Base-by-base conservation (phyloP, 2,888 invertebrate species). In the Caenorhabditis doughertyi region DNA sequence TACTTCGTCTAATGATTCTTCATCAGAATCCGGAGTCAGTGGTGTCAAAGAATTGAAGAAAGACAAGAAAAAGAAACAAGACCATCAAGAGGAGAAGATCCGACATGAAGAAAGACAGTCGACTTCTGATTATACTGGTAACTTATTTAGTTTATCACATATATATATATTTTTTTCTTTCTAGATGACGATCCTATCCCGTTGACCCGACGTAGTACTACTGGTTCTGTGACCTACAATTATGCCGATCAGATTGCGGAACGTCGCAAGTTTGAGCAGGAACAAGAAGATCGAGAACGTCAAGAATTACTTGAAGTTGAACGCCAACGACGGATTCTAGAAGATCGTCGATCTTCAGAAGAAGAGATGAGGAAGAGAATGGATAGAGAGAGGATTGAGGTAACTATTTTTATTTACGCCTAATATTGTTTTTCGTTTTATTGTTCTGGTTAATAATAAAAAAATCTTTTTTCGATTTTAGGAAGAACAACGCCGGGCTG, bases 51-150 rank as follows among this genome's bases (percentile, higher is more conserved):
- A 70, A 53, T 55, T 65, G 8, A 74, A 62, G 42, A 55, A 60
- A 9, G 27, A 44, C 9, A 60, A 58, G 42, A 58, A 49, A 25
- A 44, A 58, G 29, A 49, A 29, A n/a, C 44, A 67, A 27, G 44
- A 47, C 0, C n/a, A n/a, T 4, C 23, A 65, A 49, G 65, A 67
- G 1, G 56, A 49, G 1, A 62, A 81, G 25, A 32, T 51, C 25
- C 39, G 56, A 32, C 56, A 47, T 0, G 72, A 77, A n/a, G 82
- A 81, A 18, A 56, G 74, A 47, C 81, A 74, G 58, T 60, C 68
- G n/a, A 81, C 81, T 27, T 81, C 81, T 27, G 81, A 81, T 81
- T 81, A 81, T 49, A 73, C 72, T 13, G 80, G 80, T 73, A 29
- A 55, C n/a, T 1, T 11, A 11, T 32, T 25, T 0, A 11, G 5